Evolutionary conservation across 2,113 vertebrate genomes (phyloP).

Genomic region (Psittacula cyanocephala): DNA sequence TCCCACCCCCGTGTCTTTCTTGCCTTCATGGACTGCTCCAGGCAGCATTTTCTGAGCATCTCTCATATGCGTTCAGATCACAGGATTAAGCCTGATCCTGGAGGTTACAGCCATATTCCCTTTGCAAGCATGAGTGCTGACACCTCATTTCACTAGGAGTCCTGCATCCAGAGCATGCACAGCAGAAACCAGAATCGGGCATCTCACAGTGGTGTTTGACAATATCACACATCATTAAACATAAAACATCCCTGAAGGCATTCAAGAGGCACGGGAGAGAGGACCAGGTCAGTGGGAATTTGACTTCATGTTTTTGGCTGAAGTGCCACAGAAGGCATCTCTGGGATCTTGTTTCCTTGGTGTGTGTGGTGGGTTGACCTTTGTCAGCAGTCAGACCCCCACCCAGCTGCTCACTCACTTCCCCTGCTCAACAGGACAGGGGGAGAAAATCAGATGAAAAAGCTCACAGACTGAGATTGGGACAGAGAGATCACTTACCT

Average conservation of each 20-base stretch:
- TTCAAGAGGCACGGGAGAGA: not conserved
- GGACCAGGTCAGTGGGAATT: not conserved
- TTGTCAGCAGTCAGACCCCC: not conserved
- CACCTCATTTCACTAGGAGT: not conserved
- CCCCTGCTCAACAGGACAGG: not conserved
- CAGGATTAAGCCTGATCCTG: not conserved
- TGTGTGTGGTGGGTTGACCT: not conserved
- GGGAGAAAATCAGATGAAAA: not conserved
- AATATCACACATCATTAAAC: not conserved
- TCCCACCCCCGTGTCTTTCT: not conserved
- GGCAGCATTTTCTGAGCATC: not conserved
- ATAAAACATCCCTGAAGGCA: not conserved
- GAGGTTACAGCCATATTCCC: not conserved
- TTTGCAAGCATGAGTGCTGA: not conserved
- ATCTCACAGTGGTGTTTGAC: not conserved
- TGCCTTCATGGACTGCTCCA: not conserved
- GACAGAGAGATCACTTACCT: not conserved
- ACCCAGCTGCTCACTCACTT: not conserved
- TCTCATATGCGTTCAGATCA: not conserved
- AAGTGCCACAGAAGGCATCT: not conserved
- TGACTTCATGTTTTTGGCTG: not conserved
- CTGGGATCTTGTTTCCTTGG: not conserved
- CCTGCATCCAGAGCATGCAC: not conserved
- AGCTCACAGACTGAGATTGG: not conserved
- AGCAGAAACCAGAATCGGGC: not conserved